These are phyloP conservation scores for Polyodon spathula DNA, from an alignment of 2,113 vertebrate species.

Conservation along the genomic window DNA sequence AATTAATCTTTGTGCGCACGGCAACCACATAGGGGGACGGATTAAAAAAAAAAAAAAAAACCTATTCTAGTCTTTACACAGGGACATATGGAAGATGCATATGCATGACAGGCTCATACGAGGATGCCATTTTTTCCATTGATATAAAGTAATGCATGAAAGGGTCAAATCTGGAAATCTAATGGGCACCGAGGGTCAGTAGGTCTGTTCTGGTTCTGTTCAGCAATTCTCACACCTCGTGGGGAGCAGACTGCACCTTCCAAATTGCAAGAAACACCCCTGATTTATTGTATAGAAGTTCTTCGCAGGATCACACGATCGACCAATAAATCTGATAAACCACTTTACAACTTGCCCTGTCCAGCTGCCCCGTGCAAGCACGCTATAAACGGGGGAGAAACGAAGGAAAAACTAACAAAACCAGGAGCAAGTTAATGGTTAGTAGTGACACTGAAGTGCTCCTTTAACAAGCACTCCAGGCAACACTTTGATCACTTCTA, in stretches of 20 bases:
- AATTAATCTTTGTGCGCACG: too few species aligned
- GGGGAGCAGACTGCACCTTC: background rate
- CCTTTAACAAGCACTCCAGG: slow-evolving; percentile 21
- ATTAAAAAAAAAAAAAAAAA: too few species aligned
- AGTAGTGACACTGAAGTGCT: slow-evolving; percentile 11
- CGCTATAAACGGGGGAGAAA: background rate
- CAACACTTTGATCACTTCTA: slow-evolving; percentile 15
- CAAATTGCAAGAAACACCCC: background rate
- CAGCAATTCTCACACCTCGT: background rate
- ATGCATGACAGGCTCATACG: too few species aligned
- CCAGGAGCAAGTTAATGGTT: slow-evolving; percentile 4
- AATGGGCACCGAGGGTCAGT: background rate
- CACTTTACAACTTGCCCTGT: background rate
- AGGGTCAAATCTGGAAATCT: background rate
- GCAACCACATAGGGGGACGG: too few species aligned
- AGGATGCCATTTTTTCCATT: too few species aligned
- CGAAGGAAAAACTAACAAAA: background rate
- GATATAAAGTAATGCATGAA: background rate
- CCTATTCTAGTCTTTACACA: too few species aligned
- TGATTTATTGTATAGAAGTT: background rate
- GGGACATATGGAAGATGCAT: too few species aligned
- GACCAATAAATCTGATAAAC: slow-evolving; percentile 2
- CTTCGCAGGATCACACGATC: background rate
- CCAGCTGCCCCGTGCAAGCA: background rate
- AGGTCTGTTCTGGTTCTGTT: background rate